Evolutionary conservation across 1,140 invertebrate genomes (phyloP).

Genomic region (Glossosoma conforme): DNA sequence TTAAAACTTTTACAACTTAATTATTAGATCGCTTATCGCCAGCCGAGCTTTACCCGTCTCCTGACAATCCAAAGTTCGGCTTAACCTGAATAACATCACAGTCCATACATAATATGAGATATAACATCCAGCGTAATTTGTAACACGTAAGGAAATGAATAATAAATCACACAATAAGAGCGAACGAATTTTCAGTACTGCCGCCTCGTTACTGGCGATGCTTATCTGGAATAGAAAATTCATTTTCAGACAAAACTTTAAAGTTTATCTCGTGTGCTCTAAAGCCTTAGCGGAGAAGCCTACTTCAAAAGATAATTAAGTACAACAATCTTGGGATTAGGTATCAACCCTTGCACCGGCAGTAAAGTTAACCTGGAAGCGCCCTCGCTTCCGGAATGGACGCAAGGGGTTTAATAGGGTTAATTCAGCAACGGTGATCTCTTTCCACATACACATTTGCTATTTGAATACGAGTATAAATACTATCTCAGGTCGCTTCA

Average conservation of each 20-base stretch:
- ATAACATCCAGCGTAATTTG: conserved; percentile 1
- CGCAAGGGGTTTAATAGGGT: conserved; percentile 12
- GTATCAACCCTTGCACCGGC: conserved; percentile 14
- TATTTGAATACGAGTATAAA: too few relatives aligned
- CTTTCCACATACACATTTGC: too few relatives aligned
- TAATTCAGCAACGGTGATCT: conserved; percentile 20
- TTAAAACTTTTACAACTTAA: too few relatives aligned
- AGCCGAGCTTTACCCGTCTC: too few relatives aligned
- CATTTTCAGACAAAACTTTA: conserved; percentile 3
- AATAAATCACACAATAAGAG: conserved; percentile 24
- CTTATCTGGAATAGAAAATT: conserved; percentile 19
- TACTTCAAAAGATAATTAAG: conserved; percentile 31
- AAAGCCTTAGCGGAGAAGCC: conserved; percentile 17
- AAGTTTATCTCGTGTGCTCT: conserved; percentile 4
- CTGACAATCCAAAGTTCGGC: too few relatives aligned
- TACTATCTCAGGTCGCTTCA: too few relatives aligned
- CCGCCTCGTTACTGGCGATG: conserved; percentile 21
- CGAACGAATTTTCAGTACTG: conserved; percentile 25
- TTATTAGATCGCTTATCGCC: too few relatives aligned
- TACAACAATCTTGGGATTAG: conserved; percentile 30
- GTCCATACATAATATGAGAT: too few relatives aligned
- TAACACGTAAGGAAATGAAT: conserved; percentile 23
- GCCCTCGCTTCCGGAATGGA: conserved; percentile 19
- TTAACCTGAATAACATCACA: too few relatives aligned
- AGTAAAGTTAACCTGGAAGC: conserved; percentile 11